Conservation (phyloP, 53 echinoderm and acorn worm genomes). For the Stichopus horrens region DNA sequence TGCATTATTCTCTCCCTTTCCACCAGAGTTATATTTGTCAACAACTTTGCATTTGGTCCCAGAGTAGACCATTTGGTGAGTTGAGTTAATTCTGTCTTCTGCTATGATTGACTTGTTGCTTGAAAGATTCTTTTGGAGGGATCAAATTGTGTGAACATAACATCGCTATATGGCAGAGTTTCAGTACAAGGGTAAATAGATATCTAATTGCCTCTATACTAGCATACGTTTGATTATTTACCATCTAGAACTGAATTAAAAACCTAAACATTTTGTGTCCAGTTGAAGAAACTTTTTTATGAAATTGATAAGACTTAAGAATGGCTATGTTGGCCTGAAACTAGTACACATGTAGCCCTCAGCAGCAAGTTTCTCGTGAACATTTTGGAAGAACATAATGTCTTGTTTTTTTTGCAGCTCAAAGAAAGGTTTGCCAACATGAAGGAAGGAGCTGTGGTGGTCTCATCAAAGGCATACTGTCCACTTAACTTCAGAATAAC, state of each 20-base stretch:
- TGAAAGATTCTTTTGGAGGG: not conserved
- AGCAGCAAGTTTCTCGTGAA: no score
- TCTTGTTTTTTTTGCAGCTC: conserved; percentile 54
- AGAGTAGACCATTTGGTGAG: conserved; percentile 90
- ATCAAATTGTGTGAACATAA: not conserved
- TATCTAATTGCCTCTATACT: no score
- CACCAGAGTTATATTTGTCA: conserved; percentile 90
- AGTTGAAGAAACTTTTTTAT: no score
- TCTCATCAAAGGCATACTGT: conserved; percentile 98
- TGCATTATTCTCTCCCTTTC: conserved; percentile 15
- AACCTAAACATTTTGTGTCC: no score
- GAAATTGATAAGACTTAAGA: no score
- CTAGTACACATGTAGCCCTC: no score
- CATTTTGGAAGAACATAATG: not conserved
- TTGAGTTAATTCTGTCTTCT: not conserved
- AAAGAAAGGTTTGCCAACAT: conserved; percentile 99
- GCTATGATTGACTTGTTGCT: not conserved
- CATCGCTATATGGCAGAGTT: no score
- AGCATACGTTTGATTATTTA: no score
- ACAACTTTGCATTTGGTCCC: conserved; percentile 99
- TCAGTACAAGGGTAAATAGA: no score
- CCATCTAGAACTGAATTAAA: no score
- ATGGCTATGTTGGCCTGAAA: no score
- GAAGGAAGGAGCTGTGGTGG: conserved; percentile 97
- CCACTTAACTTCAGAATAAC: conserved; percentile 98